These are phyloP conservation scores for Hepsetus odoe DNA, from an alignment of 2,113 vertebrate genomes.

Conservation along the genomic window DNA sequence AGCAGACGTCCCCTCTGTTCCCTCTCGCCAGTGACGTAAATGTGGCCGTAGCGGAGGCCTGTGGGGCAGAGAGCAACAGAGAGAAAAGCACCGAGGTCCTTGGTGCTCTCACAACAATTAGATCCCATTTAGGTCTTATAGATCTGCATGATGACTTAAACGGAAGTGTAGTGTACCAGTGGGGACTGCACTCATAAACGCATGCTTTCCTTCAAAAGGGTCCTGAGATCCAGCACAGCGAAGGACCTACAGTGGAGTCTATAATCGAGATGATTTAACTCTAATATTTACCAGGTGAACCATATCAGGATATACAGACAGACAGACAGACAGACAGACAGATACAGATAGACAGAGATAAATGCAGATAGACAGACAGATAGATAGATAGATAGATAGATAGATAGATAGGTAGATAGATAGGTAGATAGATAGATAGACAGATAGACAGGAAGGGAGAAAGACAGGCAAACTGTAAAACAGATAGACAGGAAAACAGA, in stretches of 20 bases:
- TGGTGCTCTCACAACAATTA: slow-evolving; percentile 36
- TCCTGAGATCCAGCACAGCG: neutral
- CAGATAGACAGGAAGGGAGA: too few relatives aligned
- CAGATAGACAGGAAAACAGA: too few relatives aligned
- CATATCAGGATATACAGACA: too few relatives aligned
- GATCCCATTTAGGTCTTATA: slow-evolving; percentile 10
- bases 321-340: too few relatives aligned
- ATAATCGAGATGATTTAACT: neutral
- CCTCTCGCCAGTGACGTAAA: neutral
- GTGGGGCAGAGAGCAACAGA: slow-evolving; percentile 20
- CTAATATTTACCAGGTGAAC: too few relatives aligned
- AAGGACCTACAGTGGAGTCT: neutral
- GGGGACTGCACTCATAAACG: slow-evolving; percentile 2
- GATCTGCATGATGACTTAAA: slow-evolving; percentile 28
- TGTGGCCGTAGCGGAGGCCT: slow-evolving; percentile 21
- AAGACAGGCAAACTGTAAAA: too few relatives aligned
- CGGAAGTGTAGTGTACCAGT: neutral
- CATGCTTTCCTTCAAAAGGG: neutral
- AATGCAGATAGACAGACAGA: too few relatives aligned
- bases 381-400: too few relatives aligned
- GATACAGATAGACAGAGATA: too few relatives aligned
- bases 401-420: too few relatives aligned
- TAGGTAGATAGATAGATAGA: too few relatives aligned
- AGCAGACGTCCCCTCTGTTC: neutral
- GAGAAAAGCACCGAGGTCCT: slow-evolving; percentile 27